A percentile compares a stretch with the other conserved stretches of the same genome.
Conservation (phyloP, 1,140 invertebrate genomes). For the Panagrolaimus sp. region DNA sequence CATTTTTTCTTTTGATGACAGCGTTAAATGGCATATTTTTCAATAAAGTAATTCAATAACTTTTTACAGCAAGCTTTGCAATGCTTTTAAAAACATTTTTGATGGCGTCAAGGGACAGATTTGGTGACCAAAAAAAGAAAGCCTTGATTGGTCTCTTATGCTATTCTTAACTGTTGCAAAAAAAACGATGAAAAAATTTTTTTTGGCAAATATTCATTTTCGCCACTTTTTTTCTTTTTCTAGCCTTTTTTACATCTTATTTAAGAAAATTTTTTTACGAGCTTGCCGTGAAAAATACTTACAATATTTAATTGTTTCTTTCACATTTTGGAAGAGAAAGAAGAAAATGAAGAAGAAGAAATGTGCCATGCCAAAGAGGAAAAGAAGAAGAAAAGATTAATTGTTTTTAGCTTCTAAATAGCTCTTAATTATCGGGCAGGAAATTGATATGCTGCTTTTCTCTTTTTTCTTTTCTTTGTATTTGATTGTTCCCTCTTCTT, state of each 20-base stretch:
- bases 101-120: slow-evolving; percentile 7
- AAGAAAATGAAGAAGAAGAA: neutral
- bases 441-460: slow-evolving; percentile 14
- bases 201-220: neutral
- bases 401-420: slow-evolving; percentile 5
- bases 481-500: slow-evolving; percentile 8
- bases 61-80: slow-evolving; percentile 10
- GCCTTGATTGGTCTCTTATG: neutral
- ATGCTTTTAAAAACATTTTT: slow-evolving; percentile 12
- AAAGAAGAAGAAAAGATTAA: slow-evolving; percentile 7
- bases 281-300: neutral
- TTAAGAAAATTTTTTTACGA: neutral
- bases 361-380: neutral
- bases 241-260: neutral
- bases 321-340: neutral
- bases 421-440: slow-evolving; percentile 11
- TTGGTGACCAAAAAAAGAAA: neutral
- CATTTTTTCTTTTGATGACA: too few species aligned
- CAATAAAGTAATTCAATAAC: slow-evolving; percentile 10
- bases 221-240: slow-evolving; percentile 3
- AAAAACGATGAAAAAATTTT: neutral
- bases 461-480: neutral
- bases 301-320: neutral
- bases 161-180: slow-evolving; percentile 7
- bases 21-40: slow-evolving; percentile 8